Percentiles rank a stretch among this genome's conserved stretches.
Evolutionary conservation across 1,140 invertebrate species (phyloP).

Genomic region (Glossosoma conforme): DNA sequence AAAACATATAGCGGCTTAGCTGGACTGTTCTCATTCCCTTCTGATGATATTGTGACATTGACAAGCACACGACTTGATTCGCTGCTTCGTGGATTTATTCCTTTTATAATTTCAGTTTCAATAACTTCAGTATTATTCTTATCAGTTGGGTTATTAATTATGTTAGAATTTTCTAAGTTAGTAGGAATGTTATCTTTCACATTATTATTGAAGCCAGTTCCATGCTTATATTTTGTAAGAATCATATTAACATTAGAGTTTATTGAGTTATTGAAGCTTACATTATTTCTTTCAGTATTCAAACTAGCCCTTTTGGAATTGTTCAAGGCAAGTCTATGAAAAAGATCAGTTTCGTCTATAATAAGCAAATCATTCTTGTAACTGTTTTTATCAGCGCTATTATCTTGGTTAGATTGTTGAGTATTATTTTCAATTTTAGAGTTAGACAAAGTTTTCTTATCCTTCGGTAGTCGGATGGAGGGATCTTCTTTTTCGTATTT

Average conservation of each 20-base stretch:
- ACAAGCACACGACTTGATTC: slow-evolving; percentile 61
- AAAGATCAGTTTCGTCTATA: too few relatives aligned
- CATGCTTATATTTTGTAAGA: too few relatives aligned
- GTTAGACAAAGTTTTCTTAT: too few relatives aligned
- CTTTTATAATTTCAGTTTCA: too few relatives aligned
- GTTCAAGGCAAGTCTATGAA: too few relatives aligned
- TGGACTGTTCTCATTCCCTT: slow-evolving; percentile 50
- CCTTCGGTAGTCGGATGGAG: too few relatives aligned
- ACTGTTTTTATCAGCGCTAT: slow-evolving; percentile 13
- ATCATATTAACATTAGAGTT: too few relatives aligned
- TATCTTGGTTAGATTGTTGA: too few relatives aligned
- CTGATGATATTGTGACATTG: slow-evolving; percentile 69
- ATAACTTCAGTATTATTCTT: background rate
- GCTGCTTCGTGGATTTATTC: slow-evolving; percentile 13
- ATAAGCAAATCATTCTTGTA: slow-evolving; percentile 14
- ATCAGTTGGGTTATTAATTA: background rate
- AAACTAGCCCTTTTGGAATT: too few relatives aligned
- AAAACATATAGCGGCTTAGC: slow-evolving; percentile 65
- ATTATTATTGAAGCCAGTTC: slow-evolving; percentile 5
- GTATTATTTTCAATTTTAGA: too few relatives aligned
- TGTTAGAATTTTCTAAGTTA: background rate
- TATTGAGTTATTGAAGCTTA: too few relatives aligned
- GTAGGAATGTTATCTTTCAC: background rate
- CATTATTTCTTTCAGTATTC: too few relatives aligned
- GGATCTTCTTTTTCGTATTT: slow-evolving; percentile 28